These are phyloP conservation scores for Mycalesis mineus DNA, from an alignment of 2,888 invertebrate species.

Conservation along the genomic window DNA sequence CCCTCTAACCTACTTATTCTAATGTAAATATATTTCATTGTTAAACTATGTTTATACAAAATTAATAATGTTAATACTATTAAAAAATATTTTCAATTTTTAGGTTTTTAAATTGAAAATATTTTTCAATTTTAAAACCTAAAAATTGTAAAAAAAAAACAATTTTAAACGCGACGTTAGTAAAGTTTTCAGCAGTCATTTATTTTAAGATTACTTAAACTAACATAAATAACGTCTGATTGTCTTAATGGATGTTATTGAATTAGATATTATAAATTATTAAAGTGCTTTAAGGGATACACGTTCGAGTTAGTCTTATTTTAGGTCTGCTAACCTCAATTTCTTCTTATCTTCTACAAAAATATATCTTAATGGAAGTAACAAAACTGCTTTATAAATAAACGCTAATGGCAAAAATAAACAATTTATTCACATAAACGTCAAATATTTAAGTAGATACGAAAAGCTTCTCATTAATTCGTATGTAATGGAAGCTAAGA, in stretches of 20 bases:
- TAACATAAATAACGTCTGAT: neutral
- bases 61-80: too few relatives aligned
- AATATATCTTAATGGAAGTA: slow-evolving; percentile 28
- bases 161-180: too few relatives aligned
- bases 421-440: neutral
- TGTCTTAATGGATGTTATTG: slow-evolving; percentile 8
- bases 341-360: slow-evolving; percentile 1
- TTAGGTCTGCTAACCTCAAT: slow-evolving; percentile 6
- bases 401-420: slow-evolving; percentile 16
- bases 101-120: too few relatives aligned
- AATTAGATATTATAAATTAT: slow-evolving; percentile 2
- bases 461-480: too few relatives aligned
- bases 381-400: slow-evolving; percentile 15
- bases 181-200: neutral
- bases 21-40: too few relatives aligned
- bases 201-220: neutral
- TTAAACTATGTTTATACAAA: too few relatives aligned
- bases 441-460: too few relatives aligned
- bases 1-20: too few relatives aligned
- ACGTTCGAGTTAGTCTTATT: slow-evolving; percentile 8
- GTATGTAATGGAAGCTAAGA: too few relatives aligned
- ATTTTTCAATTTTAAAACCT: too few relatives aligned
- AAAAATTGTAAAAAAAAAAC: too few relatives aligned
- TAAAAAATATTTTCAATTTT: too few relatives aligned
- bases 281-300: slow-evolving; percentile 1